phyloP scores from a whole-genome alignment of 2,888 invertebrate genomes.

The Amaurobius ferox region DNA sequence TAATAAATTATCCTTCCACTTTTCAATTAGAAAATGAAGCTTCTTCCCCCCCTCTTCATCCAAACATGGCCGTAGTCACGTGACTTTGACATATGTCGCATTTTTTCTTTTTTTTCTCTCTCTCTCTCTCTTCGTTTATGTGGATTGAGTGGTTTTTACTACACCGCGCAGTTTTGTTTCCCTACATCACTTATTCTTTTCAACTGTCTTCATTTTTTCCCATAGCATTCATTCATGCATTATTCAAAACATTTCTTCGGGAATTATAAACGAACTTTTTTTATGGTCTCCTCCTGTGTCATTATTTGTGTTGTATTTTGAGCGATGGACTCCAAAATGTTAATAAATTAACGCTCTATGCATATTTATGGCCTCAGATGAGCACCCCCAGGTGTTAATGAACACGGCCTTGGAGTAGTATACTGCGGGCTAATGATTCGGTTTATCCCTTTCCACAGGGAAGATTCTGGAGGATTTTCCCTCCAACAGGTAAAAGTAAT shows the following conservation, averaged over 20 bases:
- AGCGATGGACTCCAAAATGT: background rate
- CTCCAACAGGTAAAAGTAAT: background rate
- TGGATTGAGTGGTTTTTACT: background rate
- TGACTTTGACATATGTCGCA: no score
- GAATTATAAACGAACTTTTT: background rate
- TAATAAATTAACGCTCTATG: background rate
- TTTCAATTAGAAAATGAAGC: no score
- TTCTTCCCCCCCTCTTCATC: no score
- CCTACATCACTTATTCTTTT: background rate
- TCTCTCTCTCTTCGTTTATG: no score
- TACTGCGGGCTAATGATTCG: background rate
- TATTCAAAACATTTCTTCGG: no score
- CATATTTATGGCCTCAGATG: background rate
- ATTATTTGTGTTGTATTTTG: background rate
- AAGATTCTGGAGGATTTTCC: background rate
- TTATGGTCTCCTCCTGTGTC: no score
- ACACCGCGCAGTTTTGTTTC: background rate
- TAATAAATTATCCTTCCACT: no score
- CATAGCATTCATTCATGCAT: background rate
- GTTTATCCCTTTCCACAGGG: background rate
- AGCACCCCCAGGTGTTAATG: background rate
- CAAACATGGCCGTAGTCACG: no score
- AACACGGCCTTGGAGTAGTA: background rate
- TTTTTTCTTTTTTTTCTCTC: no score
- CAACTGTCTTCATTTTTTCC: background rate